Evolutionary conservation across 2,888 invertebrate genomes (phyloP), one percentile per base, ranked within the genome.

Genomic region (Clunio marinus): DNA sequence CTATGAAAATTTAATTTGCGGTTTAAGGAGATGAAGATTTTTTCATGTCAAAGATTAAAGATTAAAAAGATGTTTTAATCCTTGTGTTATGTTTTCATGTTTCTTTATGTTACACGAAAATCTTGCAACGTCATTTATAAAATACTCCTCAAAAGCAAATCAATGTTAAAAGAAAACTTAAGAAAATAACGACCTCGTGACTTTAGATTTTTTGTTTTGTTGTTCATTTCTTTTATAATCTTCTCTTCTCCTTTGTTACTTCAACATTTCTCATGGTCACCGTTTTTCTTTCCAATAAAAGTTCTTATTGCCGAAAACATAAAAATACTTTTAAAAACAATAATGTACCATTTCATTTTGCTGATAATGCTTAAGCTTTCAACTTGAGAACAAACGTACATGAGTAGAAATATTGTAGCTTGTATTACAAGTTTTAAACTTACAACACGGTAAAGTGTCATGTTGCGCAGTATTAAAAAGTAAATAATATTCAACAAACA

Each of bases 171-270:
- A 24, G 27, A 55, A 55, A 20, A 45, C 3, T 7, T 22, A 55
- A 24, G 10, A 10, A 22, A 55, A 25, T 55, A 55, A 8, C 55
- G 55, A 22, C 55, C 55, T 55, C 55, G 55, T 55, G 55, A 55
- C 55, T 55, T 55, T 25, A n/a, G 7, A 25, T 17, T 55, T 45
- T 13, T 45, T 45, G 17, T 45, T 32, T 7, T 32, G 10, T 32
- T 32, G 32, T 32, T 32, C 10, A 10, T 4, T 32, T 32, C 4
- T 32, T 32, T 10, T 13, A 15, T 15, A 45, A 45, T 45, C 7
- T 45, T 45, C 45, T 4, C 45, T 45, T 45, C 15, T 45, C 45
- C 15, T 45, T 45, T 45, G 45, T 45, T 45, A 7, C 45, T 13
- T 32, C 13, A 13, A 8, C 7, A 8, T 32, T 13, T 8, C 13